These are phyloP conservation scores for Phortica magna DNA, from an alignment of 2,888 invertebrate species.

Conservation along the genomic window DNA sequence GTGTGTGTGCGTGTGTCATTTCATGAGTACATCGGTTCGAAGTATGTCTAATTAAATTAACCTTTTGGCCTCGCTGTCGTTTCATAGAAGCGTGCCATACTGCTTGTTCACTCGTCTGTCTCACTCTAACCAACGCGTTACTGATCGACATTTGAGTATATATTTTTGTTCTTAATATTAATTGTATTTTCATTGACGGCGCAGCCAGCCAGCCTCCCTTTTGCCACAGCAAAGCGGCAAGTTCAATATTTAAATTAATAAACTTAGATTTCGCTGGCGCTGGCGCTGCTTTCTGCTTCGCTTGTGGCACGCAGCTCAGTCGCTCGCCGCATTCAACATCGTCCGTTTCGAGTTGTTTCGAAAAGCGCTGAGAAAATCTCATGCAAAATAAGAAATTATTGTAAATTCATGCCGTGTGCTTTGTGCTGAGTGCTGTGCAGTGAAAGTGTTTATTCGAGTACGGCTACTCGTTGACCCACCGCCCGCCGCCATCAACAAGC, in stretches of 20 bases:
- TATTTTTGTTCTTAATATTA: slow-evolving; percentile 51
- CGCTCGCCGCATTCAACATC: neutral
- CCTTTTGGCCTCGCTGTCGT: slow-evolving; percentile 51
- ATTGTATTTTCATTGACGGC: slow-evolving; percentile 64
- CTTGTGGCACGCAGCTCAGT: slow-evolving; percentile 7
- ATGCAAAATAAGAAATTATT: slow-evolving; percentile 4
- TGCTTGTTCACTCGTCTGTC: too few relatives aligned
- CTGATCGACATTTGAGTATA: neutral
- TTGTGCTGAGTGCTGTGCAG: slow-evolving; percentile 37
- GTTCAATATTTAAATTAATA: slow-evolving; percentile 68
- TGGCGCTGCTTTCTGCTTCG: slow-evolving; percentile 4
- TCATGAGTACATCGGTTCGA: neutral
- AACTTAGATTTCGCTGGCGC: slow-evolving; percentile 58
- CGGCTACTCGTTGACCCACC: too few relatives aligned
- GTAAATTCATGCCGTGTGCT: neutral
- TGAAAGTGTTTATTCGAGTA: slow-evolving; percentile 56
- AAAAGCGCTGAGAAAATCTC: neutral
- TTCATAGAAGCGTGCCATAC: neutral
- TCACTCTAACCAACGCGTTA: neutral
- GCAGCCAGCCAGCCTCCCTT: slow-evolving; percentile 40
- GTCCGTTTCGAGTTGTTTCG: neutral
- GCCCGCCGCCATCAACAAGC: neutral
- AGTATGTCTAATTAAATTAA: slow-evolving; percentile 66
- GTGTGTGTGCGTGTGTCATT: neutral
- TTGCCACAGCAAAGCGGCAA: slow-evolving; percentile 40